A percentile compares a stretch with the other conserved stretches of the same genome.
phyloP scores from a whole-genome alignment of 2,888 invertebrate species.

The Theretra japonica region DNA sequence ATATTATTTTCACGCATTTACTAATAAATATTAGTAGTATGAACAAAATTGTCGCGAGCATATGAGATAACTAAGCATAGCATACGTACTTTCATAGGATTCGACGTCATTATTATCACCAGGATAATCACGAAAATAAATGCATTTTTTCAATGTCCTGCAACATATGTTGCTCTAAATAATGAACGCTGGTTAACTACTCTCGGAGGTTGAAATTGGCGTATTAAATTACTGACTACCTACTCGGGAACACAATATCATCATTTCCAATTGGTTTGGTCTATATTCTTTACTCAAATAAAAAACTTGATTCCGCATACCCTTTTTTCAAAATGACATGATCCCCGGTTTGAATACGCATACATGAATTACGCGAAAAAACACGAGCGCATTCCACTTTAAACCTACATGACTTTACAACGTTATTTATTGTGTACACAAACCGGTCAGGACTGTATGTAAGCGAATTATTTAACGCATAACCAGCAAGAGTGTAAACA shows the following conservation, averaged over 20 bases:
- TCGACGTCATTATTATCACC: no score
- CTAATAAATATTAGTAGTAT: no score
- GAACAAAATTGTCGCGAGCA: no score
- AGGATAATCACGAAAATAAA: no score
- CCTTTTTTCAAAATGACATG: neutral
- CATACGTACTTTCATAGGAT: no score
- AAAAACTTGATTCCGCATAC: no score
- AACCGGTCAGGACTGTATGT: neutral
- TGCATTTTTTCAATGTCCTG: no score
- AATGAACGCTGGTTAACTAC: neutral
- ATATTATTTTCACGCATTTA: no score
- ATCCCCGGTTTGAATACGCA: neutral
- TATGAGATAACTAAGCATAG: no score
- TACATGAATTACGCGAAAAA: neutral
- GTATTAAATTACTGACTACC: conserved; percentile 4
- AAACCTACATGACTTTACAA: neutral
- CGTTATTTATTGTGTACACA: conserved; percentile 9
- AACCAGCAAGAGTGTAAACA: neutral
- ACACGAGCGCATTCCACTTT: neutral
- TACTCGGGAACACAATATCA: neutral
- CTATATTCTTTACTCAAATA: neutral
- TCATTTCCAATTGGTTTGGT: neutral
- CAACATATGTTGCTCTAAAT: neutral
- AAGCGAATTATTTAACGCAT: neutral
- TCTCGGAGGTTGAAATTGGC: neutral